Evolutionary conservation across 2,113 vertebrate genomes (phyloP).

Genomic region (Microtus oregoni): DNA sequence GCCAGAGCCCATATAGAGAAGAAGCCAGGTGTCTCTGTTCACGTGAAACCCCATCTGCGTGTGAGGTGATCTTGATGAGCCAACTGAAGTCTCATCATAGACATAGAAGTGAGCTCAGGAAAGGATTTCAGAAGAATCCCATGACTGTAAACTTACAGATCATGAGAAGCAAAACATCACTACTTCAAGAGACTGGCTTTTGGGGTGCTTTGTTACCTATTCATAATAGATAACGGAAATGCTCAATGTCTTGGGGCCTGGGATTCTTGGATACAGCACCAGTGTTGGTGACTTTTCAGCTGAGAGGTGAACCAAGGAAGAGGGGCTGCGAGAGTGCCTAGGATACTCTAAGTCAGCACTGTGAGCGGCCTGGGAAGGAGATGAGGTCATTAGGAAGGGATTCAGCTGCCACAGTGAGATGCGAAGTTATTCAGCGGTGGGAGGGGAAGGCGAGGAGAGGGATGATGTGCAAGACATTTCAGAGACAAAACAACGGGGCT

Average conservation of each 20-base stretch:
- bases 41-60: background rate
- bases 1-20: background rate
- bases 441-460: background rate
- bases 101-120: background rate
- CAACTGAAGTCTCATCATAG: background rate
- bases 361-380: background rate
- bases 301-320: background rate
- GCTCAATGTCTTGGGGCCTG: background rate
- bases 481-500: background rate
- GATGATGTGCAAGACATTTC: slow-evolving; percentile 17
- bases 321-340: background rate
- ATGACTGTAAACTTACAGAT: background rate
- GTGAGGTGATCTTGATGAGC: background rate
- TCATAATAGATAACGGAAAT: background rate
- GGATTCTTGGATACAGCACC: background rate
- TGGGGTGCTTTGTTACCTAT: background rate
- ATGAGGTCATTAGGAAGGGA: background rate
- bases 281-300: background rate
- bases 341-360: background rate
- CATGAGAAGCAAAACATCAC: background rate
- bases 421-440: background rate
- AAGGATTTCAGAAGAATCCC: background rate
- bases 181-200: background rate
- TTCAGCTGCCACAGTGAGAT: background rate
- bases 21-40: background rate